A percentile compares a stretch with the other conserved stretches of the same genome.
Conservation (phyloP, 2,888 invertebrate genomes). For the Ceriagrion tenellum region DNA sequence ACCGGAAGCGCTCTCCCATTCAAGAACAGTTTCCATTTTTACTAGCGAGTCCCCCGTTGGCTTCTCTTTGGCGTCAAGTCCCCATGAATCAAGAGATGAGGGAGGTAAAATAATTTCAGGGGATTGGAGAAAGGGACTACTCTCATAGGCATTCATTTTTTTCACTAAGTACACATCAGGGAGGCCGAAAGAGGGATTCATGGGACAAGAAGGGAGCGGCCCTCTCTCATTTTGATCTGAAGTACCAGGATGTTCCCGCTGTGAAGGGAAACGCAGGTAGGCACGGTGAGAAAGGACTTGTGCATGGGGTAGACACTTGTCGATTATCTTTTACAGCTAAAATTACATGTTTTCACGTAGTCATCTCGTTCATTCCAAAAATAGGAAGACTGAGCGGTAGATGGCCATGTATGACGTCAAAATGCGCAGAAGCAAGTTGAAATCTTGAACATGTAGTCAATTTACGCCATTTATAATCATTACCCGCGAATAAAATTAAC, state of each 20-base stretch:
- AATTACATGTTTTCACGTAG: not conserved
- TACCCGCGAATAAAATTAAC: no score
- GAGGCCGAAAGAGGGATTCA: not conserved
- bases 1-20: not conserved
- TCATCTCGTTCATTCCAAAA: no score
- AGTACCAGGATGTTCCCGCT: not conserved
- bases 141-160: not conserved
- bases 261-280: not conserved
- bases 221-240: not conserved
- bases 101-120: not conserved
- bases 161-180: not conserved
- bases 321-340: not conserved
- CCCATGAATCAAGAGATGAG: not conserved
- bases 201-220: not conserved
- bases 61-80: not conserved
- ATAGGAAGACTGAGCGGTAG: no score
- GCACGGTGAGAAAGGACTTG: not conserved
- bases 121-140: not conserved
- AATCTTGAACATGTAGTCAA: no score
- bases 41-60: not conserved
- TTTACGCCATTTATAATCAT: no score
- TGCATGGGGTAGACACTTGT: not conserved
- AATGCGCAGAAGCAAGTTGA: no score
- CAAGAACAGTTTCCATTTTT: not conserved
- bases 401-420: no score